Percentiles rank a stretch among this genome's conserved stretches.
Evolutionary conservation across 2,888 invertebrate species (phyloP).

Genomic region (Baronia brevicornis): DNA sequence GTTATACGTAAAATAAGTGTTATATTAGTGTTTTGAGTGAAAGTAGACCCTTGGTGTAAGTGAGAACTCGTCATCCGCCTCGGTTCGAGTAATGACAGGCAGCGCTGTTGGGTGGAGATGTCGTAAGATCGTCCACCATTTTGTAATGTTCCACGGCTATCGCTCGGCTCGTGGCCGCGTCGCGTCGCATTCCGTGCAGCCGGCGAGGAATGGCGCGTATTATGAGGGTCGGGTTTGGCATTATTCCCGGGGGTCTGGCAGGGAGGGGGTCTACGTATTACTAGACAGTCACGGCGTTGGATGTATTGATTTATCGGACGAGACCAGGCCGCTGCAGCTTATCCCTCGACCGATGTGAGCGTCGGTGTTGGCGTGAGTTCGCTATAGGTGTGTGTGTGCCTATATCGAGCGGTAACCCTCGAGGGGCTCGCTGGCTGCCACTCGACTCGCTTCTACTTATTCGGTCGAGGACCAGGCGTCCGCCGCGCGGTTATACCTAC

Average conservation of each 20-base stretch:
- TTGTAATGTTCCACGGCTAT: conserved; percentile 73
- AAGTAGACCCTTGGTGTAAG: conserved; percentile 68
- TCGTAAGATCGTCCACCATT: conserved; percentile 78
- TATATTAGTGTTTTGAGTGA: conserved; percentile 62
- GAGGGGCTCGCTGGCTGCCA: conserved; percentile 68
- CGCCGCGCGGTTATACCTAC: conserved; percentile 61
- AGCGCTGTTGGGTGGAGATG: conserved; percentile 72
- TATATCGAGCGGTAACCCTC: conserved; percentile 74
- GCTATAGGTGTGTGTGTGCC: conserved; percentile 56
- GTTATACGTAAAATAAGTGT: conserved; percentile 51
- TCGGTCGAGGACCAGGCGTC: conserved; percentile 68
- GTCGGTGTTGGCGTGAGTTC: conserved; percentile 68
- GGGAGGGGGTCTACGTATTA: conserved; percentile 61
- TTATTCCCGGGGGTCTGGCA: conserved; percentile 65
- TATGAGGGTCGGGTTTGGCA: conserved; percentile 64
- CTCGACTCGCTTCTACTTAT: conserved; percentile 73
- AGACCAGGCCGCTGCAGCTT: conserved; percentile 67
- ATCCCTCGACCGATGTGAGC: conserved; percentile 59
- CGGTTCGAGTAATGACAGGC: conserved; percentile 68
- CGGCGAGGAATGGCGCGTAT: conserved; percentile 62
- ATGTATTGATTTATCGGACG: conserved; percentile 72
- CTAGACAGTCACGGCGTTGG: conserved; percentile 53
- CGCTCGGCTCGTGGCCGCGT: conserved; percentile 68
- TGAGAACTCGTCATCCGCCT: conserved; percentile 74
- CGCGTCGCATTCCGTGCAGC: conserved; percentile 70